Evolutionary conservation across 2,797 vertebrate genomes (phyloP), one percentile per base, ranked within the genome.

Genomic region (Thunnus albacares): DNA sequence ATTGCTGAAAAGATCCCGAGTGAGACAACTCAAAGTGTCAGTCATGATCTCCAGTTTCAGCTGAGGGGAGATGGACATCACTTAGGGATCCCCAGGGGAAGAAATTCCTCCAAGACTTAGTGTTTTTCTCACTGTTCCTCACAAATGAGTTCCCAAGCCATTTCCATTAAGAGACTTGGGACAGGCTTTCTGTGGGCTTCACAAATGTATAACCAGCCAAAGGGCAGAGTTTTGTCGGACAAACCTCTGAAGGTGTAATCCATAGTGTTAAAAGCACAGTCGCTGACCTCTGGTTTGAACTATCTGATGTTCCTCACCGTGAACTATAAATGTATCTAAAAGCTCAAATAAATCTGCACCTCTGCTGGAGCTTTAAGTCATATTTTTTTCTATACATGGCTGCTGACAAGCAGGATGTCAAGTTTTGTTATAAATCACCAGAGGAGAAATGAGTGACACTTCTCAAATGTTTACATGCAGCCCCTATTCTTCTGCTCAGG

Each of bases 41-140:
- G 82, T 90, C 89, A 85, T 51, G 78, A 82, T 92, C 91, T 94
- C 94, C 87, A 80, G 90, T 94, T 93, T 92, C 93, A 91, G 68
- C 66, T 80, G 89, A 87, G 17, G 80, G 79, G 85, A 92, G 92
- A 92, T 91, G 89, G 90, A 90, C 94, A 93, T 87, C 92, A 92
- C 93, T 91, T 84, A 91, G 86, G 81, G 86, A 91, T 93, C 96
- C 96, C 78, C 88, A 91, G 94, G 95, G 95, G 86, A 84, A 93
- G 80, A 92, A 95, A 96, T 96, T 96, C 90, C 80, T 95, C 82
- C 80, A 80, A 82, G 90, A 95, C 92, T 96, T 96, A 95, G 89
- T 87, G 92, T 93, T 94, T 82, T 83, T 85, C 90, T 94, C 73
- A 30, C 82, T 83, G 38, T 57, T 87, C 73, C 73, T 87, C 81